A percentile compares a stretch with the other conserved stretches of the same genome.
Conservation (phyloP, 2,797 vertebrate genomes). For the Anguilla marmorata region DNA sequence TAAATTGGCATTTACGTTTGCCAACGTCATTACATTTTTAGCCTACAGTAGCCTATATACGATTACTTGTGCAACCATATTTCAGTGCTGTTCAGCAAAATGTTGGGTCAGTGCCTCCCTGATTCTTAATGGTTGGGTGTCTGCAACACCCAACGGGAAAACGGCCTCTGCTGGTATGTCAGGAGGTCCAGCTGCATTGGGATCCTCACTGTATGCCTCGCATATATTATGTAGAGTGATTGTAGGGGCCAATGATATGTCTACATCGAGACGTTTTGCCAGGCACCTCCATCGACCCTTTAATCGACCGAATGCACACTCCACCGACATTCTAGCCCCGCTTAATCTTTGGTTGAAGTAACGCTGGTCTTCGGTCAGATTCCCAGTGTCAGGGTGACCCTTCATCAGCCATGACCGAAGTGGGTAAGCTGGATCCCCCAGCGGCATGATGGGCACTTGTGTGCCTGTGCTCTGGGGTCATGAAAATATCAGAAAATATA, state of each 20-base stretch:
- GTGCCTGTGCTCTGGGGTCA: constrained; percentile 17
- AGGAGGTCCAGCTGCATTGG: neutral
- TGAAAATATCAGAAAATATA: constrained; percentile 9
- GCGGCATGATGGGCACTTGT: constrained; percentile 38
- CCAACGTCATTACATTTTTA: too few relatives aligned
- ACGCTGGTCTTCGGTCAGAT: constrained; percentile 7
- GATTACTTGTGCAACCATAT: too few relatives aligned
- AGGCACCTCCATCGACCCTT: constrained; percentile 28
- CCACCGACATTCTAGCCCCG: constrained; percentile 1
- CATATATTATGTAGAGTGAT: neutral
- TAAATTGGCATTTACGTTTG: too few relatives aligned
- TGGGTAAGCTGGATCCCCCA: constrained; percentile 39
- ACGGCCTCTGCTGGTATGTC: neutral
- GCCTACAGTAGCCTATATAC: neutral
- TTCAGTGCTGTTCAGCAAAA: neutral
- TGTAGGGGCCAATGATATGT: constrained; percentile 17
- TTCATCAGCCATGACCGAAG: constrained; percentile 44
- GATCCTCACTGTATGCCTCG: too few relatives aligned
- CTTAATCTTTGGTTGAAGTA: constrained; percentile 21
- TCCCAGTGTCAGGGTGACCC: neutral
- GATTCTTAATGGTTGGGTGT: neutral
- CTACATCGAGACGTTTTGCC: neutral
- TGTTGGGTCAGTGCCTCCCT: neutral
- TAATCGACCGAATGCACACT: constrained; percentile 16
- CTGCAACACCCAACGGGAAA: neutral